These are phyloP conservation scores for Pristionchus japonicus DNA, from an alignment of 2,888 invertebrate genomes.

Conservation along the genomic window DNA sequence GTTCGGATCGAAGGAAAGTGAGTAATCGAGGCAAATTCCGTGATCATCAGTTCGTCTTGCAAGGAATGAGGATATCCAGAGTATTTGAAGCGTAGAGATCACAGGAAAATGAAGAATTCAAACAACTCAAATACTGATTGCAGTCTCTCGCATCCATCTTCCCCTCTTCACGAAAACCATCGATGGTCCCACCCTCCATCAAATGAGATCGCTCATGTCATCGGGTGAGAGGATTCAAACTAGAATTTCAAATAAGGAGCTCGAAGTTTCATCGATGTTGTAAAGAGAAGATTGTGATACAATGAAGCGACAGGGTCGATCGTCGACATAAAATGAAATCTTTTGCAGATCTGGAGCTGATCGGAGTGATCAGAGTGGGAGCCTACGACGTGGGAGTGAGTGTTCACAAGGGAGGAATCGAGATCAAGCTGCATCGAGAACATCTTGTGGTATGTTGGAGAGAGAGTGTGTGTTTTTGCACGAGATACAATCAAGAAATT, in stretches of 20 bases:
- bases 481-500: no score
- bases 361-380: conserved; percentile 44
- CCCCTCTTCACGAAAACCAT: conserved; percentile 25
- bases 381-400: conserved; percentile 27
- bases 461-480: no score
- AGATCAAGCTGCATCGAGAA: conserved; percentile 39
- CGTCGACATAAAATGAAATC: neutral
- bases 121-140: no score
- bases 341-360: conserved; percentile 3
- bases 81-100: neutral
- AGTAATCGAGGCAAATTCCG: neutral
- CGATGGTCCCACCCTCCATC: conserved; percentile 35
- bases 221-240: neutral
- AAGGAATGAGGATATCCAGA: neutral
- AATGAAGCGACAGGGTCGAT: neutral
- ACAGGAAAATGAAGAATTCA: no score
- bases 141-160: conserved; percentile 39
- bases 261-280: neutral
- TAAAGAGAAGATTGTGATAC: neutral
- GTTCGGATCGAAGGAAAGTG: conserved; percentile 46
- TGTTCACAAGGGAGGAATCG: conserved; percentile 37
- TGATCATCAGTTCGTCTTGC: neutral
- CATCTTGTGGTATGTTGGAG: conserved; percentile 31
- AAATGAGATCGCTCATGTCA: conserved; percentile 16
- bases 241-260: neutral